phyloP scores from a whole-genome alignment of 2,797 vertebrate genomes.

The Falco naumanni region DNA sequence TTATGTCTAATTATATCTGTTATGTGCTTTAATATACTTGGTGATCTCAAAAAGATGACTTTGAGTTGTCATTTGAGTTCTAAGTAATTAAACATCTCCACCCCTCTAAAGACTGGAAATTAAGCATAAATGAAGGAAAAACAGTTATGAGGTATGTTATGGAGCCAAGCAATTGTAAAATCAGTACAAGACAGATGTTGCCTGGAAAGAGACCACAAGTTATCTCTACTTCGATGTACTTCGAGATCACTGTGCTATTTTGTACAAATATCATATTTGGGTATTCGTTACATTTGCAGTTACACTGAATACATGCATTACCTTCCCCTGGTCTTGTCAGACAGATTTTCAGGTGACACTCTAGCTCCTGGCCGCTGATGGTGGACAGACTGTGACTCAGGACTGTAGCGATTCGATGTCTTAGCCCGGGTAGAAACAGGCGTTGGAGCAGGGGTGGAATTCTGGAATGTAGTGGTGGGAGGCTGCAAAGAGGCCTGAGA shows the following conservation, averaged over 20 bases:
- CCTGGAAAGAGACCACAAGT: not conserved
- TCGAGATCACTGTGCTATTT: not conserved
- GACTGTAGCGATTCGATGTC: conserved; percentile 89
- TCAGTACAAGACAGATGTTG: not conserved
- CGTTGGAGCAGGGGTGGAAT: conserved; percentile 75
- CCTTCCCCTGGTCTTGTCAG: conserved; percentile 92
- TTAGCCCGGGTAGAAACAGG: conserved; percentile 84
- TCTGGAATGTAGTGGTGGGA: conserved; percentile 92
- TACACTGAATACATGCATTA: conserved; percentile 57
- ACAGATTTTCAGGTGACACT: conserved; percentile 90
- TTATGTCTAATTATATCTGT: not conserved
- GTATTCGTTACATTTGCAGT: not conserved
- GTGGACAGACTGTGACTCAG: conserved; percentile 85
- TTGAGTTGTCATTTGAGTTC: not conserved
- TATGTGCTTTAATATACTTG: not conserved
- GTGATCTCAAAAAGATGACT: not conserved
- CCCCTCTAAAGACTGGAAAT: not conserved
- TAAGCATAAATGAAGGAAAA: not conserved
- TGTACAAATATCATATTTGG: not conserved
- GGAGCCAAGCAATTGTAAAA: not conserved
- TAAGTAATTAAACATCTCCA: not conserved
- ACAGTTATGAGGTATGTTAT: not conserved
- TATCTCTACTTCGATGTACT: not conserved
- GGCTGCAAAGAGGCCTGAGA: conserved; percentile 81
- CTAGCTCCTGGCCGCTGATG: conserved; percentile 90